Conservation (phyloP, 2,113 vertebrate genomes). For the Perca fluviatilis region DNA sequence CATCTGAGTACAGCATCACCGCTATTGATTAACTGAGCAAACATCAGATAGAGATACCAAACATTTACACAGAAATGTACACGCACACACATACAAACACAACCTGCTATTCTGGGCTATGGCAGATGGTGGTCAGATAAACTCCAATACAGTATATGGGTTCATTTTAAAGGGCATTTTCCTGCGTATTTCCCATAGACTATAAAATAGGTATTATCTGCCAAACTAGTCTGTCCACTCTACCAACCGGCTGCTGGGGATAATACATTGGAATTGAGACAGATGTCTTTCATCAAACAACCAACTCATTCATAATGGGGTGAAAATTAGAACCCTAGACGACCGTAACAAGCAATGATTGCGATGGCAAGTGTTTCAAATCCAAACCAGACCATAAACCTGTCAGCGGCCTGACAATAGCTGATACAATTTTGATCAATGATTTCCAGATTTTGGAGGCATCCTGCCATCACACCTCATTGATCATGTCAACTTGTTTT, state of each 20-base stretch:
- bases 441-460: constrained; percentile 21
- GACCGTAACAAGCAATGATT: constrained; percentile 40
- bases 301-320: constrained; percentile 47
- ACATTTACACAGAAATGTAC: constrained; percentile 66
- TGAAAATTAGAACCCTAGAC: constrained; percentile 55
- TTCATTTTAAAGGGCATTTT: constrained; percentile 38
- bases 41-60: constrained; percentile 73
- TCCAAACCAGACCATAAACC: constrained; percentile 10
- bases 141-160: constrained; percentile 31
- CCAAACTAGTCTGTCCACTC: constrained; percentile 60
- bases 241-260: constrained; percentile 61
- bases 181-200: neutral
- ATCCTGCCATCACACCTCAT: constrained; percentile 34
- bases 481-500: constrained; percentile 35
- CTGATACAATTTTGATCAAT: constrained; percentile 48
- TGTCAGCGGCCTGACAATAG: neutral
- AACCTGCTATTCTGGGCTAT: constrained; percentile 4
- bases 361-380: constrained; percentile 14
- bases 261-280: constrained; percentile 59
- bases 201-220: neutral
- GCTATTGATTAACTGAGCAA: constrained; percentile 73
- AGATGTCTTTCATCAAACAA: constrained; percentile 69
- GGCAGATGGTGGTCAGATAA: constrained; percentile 70
- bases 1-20: constrained; percentile 63
- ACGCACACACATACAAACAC: constrained; percentile 12